Base-by-base conservation (phyloP, 2,888 invertebrate genomes). In the Muschampia plurimacula region DNA sequence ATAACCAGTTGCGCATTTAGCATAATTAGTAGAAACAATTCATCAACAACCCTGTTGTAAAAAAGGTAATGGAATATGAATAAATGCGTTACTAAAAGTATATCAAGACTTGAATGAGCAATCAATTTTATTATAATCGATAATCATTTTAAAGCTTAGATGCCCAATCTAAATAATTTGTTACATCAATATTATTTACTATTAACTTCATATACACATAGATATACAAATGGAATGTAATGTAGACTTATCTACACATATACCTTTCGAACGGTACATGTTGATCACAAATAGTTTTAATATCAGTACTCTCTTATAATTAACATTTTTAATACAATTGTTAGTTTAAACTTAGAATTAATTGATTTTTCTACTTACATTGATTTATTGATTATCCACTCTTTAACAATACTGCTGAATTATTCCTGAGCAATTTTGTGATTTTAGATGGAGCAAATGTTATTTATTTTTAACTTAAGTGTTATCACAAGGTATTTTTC, bases 261-360 rank as follows among this genome's bases (percentile, higher is more conserved):
- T 86, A 91, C 87, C 85, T 84, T 85, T 85, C 82, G 85, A 85
- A 82, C 86, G 88, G 84, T 87, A 86, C 83, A 84, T 84, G 80
- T 82, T 84, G 82, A 84, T 87, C 84, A 87, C 85, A 83, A 82
- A 86, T 74, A 77, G 77, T 72, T 88, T 52, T 84, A 86, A 87
- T 89, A 92, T 92, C 92, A 93, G 92, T 92, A 93, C 92, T 90
- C 89, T 86, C 89, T 91, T 91, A 90, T 74, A 77, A 77, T 79
- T 79, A 65, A 79, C 73, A 57, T 28, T 79, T 77, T 79, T 79
- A 75, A 74, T 77, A 76, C 76, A 70, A 72, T 74, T 77, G 77
- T 76, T 75, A 70, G 73, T 77, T 77, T 1, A 67, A 52, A 41
- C 72, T 52, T 72, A 72, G 10, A 49, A n/a, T 67, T 72, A 67